Conservation (phyloP, 2,113 vertebrate species). For the Atherinomorus stipes region DNA sequence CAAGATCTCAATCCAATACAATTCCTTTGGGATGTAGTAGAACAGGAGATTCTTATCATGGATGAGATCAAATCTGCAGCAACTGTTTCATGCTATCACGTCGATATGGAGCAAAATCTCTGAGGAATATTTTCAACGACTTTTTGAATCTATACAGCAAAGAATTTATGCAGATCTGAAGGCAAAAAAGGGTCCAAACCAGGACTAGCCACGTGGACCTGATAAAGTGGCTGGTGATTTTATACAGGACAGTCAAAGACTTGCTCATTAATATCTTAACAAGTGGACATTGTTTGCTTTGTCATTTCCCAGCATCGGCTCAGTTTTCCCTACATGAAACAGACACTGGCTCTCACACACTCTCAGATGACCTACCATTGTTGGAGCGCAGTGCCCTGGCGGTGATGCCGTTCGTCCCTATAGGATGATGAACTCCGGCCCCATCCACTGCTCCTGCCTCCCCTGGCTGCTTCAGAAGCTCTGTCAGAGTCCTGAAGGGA, state of each 20-base stretch:
- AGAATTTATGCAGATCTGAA: too few relatives aligned
- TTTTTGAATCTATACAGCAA: too few relatives aligned
- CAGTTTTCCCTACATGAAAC: not conserved
- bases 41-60: too few relatives aligned
- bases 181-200: too few relatives aligned
- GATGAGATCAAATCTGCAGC: too few relatives aligned
- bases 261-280: not conserved
- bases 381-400: slow-evolving; percentile 78
- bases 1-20: too few relatives aligned
- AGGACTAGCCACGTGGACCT: too few relatives aligned
- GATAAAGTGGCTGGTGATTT: too few relatives aligned
- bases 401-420: slow-evolving; percentile 83
- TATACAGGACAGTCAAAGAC: not conserved
- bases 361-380: slow-evolving; percentile 73
- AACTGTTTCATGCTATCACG: too few relatives aligned
- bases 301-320: not conserved
- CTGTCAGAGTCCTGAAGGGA: slow-evolving; percentile 78
- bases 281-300: not conserved
- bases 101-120: too few relatives aligned
- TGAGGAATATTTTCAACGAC: too few relatives aligned
- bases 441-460: slow-evolving; percentile 76
- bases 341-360: not conserved
- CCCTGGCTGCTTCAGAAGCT: slow-evolving; percentile 83
- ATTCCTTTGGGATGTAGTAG: too few relatives aligned
- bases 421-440: slow-evolving; percentile 78